Evolutionary conservation across 2,113 vertebrate genomes (phyloP), one percentile per base, ranked within the genome.

Genomic region (Felis chaus): DNA sequence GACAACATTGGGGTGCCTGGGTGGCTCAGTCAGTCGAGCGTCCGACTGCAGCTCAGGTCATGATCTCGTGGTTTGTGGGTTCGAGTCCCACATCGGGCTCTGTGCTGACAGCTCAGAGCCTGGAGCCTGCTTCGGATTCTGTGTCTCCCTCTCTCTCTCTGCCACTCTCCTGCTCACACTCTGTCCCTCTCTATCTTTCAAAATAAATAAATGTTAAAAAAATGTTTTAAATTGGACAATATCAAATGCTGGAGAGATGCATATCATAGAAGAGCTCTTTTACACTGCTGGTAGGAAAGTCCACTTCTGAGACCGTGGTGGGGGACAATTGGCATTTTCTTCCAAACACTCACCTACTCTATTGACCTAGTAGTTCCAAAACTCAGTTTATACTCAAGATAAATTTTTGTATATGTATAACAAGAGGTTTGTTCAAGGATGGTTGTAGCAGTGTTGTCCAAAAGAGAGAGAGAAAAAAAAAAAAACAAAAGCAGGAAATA

Each of bases 231-330:
- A 11, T 4, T 33, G 23, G 85, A 66, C 55, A 50, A 13, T 25
- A 15, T 13, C 5, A 41, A 33, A 6, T 41, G 19, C n/a, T 53
- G 18, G n/a, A 14, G 7, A 7, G 48, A 76, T 23, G 5, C 11
- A 0, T n/a, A 3, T 53, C 53, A 36, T 21, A 63, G 15, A 53
- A 65, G 41, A 11, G 1, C 6, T 50, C 79, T 39, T 92, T 25
- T 25, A 41, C 15, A 7, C 29, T 55, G 21, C 10, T 31, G 25
- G 25, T 23, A 0, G 10, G 13, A 78, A 25, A 31, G 21, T 29
- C 10, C 10, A 27, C 31, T 36, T n/a, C 27, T 21, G 12, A 9
- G 63, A 25, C 16, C 39, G 2, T 0, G 0, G 1, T 25, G 41
- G 29, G 31, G 36, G 23, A 36, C 16, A 53, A 23, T 10, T 61